Conservation (phyloP, 2,113 vertebrate species). For the Podarcis cretensis region DNA sequence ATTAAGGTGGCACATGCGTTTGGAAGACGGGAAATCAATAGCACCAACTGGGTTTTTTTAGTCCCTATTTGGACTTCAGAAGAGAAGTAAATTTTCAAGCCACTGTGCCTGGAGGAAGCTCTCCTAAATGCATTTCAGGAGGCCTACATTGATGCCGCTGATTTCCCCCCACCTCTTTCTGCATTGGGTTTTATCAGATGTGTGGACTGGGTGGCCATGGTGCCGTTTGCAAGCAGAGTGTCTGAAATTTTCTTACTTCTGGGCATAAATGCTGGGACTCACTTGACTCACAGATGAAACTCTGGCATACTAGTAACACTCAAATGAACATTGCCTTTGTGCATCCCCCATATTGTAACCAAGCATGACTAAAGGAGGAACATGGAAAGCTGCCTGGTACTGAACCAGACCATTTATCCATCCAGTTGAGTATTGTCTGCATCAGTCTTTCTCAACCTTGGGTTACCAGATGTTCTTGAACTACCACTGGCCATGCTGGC, state of each 20-base stretch:
- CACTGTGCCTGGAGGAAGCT: slow-evolving; percentile 55
- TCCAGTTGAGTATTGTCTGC: no score
- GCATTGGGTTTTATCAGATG: slow-evolving; percentile 61
- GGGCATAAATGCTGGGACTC: not conserved
- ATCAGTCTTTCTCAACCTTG: no score
- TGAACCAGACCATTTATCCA: no score
- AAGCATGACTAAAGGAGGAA: no score
- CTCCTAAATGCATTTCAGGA: slow-evolving; percentile 61
- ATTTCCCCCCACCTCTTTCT: slow-evolving; percentile 54
- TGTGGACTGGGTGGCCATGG: slow-evolving; percentile 54
- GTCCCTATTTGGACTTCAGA: slow-evolving; percentile 73
- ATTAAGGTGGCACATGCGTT: slow-evolving; percentile 76
- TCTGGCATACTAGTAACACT: not conserved
- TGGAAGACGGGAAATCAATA: slow-evolving; percentile 73
- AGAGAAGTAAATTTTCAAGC: slow-evolving; percentile 72
- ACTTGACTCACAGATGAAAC: no score
- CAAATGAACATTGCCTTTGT: not conserved
- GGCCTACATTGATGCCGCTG: slow-evolving; percentile 59
- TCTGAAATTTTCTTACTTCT: not conserved
- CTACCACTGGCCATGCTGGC: no score
- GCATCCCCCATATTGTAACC: not conserved
- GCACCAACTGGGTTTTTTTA: slow-evolving; percentile 66
- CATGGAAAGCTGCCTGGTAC: no score
- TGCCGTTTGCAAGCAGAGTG: slow-evolving; percentile 31
- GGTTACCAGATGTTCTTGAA: no score